Evolutionary conservation across 1,140 invertebrate species (phyloP), one percentile per base, ranked within the genome.

Genomic region (Macrotrachela quadricornifera): DNA sequence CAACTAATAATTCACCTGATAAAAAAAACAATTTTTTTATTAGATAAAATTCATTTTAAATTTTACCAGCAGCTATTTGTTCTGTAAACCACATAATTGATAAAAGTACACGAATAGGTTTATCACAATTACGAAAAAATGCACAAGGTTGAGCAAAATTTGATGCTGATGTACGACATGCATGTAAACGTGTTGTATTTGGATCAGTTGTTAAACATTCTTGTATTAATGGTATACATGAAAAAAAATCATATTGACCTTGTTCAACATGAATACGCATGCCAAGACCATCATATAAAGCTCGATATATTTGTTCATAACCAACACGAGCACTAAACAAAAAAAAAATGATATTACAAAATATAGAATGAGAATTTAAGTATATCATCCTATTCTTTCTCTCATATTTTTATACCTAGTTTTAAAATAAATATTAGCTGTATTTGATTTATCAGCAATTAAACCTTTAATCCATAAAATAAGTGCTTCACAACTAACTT

Each of bases 221-320:
- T 13, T 46, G 42, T n/a, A 67, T 53, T 12, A 57, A 51, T 14
- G 57, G 53, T 37, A 67, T 61, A 39, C 60, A 55, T 11, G 59
- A 49, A 53, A 65, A 67, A 11, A 62, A 46, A n/a, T 55, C 15
- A 18, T 54, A 56, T 48, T 64, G 64, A 38, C 50, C 44, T 16
- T 57, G 43, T 10, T 49, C 46, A 10, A 63, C 60, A 59, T 67
- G 64, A 21, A 67, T 53, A 60, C 64, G 49, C 8, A 50, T 50
- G 51, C 52, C 44, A 10, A 51, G 48, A 13, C 10, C 15, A 16
- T 42, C 14, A 47, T 37, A 46, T 13, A 54, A 21, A 15, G 46
- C 50, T n/a, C 52, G 55, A 43, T 36, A 56, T n/a, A 48, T 48
- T 21, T 38, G 53, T 41, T 71, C 68, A 61, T 68, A 65, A 6